These are phyloP conservation scores for Chymomyza costata DNA, from an alignment of 1,140 invertebrate species.

Conservation along the genomic window DNA sequence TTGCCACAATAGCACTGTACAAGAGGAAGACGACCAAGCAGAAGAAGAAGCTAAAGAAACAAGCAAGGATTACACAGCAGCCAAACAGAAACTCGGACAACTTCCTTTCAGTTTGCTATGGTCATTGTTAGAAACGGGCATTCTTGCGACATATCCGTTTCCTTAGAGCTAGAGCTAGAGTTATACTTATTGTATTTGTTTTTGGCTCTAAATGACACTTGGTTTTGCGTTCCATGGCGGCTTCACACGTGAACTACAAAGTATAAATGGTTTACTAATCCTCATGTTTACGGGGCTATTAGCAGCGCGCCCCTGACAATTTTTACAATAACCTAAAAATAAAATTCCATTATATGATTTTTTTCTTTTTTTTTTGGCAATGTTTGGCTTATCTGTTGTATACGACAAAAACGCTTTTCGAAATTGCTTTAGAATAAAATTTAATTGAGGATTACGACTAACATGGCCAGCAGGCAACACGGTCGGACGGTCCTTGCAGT, in stretches of 20 bases:
- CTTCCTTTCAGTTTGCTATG: slow-evolving; percentile 15
- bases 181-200: slow-evolving; percentile 46
- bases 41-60: neutral
- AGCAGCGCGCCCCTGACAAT: slow-evolving; percentile 58
- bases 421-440: slow-evolving; percentile 73
- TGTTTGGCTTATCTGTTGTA: slow-evolving; percentile 57
- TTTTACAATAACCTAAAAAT: slow-evolving; percentile 57
- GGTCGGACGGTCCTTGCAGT: slow-evolving; percentile 7
- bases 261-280: slow-evolving; percentile 51
- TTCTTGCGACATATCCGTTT: slow-evolving; percentile 68
- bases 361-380: slow-evolving; percentile 9
- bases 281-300: slow-evolving; percentile 69
- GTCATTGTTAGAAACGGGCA: slow-evolving; percentile 37
- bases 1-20: slow-evolving; percentile 43
- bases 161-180: no score
- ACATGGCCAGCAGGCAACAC: slow-evolving; percentile 17
- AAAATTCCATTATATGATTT: slow-evolving; percentile 29
- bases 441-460: slow-evolving; percentile 68
- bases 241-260: slow-evolving; percentile 38
- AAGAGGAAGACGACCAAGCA: slow-evolving; percentile 19
- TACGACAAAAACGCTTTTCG: slow-evolving; percentile 56
- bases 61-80: slow-evolving; percentile 46
- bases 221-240: slow-evolving; percentile 11
- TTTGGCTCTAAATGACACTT: slow-evolving; percentile 67
- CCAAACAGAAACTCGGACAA: slow-evolving; percentile 5